Evolutionary conservation across 2,797 vertebrate species (phyloP).

Genomic region (Argentina silus): DNA sequence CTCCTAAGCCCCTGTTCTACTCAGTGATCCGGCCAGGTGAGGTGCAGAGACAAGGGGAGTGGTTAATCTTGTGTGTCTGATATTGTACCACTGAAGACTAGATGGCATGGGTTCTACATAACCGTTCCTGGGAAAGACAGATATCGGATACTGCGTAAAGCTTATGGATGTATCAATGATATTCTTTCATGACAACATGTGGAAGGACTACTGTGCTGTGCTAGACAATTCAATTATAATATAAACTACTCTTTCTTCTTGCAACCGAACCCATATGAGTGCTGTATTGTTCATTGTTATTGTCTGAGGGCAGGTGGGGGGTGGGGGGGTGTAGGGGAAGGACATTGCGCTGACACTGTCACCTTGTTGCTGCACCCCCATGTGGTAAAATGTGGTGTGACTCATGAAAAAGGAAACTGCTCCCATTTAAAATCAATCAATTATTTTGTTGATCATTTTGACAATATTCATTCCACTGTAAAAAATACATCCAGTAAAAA

Average conservation of each 20-base stretch:
- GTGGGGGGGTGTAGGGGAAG: background rate
- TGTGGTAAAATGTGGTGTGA: background rate
- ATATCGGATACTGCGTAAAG: no score
- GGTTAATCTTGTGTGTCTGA: constrained; percentile 49
- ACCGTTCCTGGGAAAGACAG: background rate
- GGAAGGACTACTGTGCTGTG: no score
- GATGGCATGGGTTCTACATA: background rate
- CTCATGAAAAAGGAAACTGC: background rate
- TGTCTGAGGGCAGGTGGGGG: background rate
- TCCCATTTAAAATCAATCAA: background rate
- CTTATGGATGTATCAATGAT: no score
- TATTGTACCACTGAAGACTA: constrained; percentile 11
- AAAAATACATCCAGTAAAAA: background rate
- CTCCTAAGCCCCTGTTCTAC: background rate
- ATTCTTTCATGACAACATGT: no score
- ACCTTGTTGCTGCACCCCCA: background rate
- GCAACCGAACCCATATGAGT: no score
- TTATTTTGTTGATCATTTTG: no score
- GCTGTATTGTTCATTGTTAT: background rate
- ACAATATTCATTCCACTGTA: background rate
- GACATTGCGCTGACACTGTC: background rate
- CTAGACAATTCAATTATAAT: no score
- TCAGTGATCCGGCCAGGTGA: constrained; percentile 24
- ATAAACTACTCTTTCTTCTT: no score
- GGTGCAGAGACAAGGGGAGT: constrained; percentile 42